Conservation (phyloP, 2,888 invertebrate genomes). For the Gryllus longicercus region DNA sequence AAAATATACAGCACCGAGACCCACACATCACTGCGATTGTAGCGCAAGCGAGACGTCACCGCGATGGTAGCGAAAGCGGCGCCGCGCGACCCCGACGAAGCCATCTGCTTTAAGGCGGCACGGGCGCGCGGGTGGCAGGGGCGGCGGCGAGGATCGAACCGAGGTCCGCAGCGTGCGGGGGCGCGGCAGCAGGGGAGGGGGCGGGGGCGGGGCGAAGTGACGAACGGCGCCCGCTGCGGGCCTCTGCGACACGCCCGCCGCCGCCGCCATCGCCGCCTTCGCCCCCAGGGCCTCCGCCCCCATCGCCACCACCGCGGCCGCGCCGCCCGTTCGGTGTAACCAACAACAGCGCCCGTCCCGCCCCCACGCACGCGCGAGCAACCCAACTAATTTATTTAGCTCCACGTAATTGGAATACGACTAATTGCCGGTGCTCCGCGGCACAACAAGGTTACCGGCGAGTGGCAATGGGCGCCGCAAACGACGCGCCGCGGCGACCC, state of each 20-base stretch:
- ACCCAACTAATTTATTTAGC: not conserved
- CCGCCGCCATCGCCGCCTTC: slow-evolving; percentile 24
- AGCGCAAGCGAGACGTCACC: no score
- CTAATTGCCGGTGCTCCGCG: not conserved
- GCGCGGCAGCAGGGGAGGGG: slow-evolving; percentile 28
- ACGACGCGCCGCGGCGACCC: not conserved
- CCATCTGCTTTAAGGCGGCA: not conserved
- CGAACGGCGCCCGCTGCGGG: slow-evolving; percentile 30
- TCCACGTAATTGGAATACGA: not conserved
- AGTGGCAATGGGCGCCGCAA: not conserved
- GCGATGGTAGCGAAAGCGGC: no score
- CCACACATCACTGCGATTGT: no score
- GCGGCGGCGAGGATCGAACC: slow-evolving; percentile 18
- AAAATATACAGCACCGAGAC: no score
- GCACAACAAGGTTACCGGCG: not conserved
- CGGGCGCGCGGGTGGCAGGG: not conserved
- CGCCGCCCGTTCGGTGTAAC: not conserved
- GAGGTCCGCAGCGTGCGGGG: not conserved
- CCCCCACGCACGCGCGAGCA: not conserved
- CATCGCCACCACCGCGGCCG: not conserved
- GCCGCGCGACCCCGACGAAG: no score
- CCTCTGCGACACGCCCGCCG: slow-evolving; percentile 26
- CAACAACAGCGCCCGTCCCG: not conserved
- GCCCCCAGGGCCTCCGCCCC: not conserved
- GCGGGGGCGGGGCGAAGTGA: slow-evolving; percentile 28